phyloP scores from a whole-genome alignment of 2,888 invertebrate genomes.

The Digitonthophagus gazella region DNA sequence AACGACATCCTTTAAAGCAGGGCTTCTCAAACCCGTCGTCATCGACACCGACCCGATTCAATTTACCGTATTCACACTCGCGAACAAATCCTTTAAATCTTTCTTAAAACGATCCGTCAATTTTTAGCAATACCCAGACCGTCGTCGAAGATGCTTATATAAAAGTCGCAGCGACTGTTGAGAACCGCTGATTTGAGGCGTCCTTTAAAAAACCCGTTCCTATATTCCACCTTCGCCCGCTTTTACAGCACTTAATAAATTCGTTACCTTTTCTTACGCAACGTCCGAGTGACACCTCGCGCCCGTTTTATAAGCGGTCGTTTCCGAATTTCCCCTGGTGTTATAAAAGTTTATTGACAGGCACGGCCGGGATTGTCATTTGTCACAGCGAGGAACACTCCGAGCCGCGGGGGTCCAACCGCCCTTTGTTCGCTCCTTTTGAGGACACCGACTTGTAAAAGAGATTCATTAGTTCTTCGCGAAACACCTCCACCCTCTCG shows the following conservation, averaged over 20 bases:
- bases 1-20: slow-evolving; percentile 29
- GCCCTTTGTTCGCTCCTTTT: slow-evolving; percentile 45
- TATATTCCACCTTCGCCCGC: slow-evolving; percentile 1
- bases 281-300: neutral
- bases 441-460: slow-evolving; percentile 41
- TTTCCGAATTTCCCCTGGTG: slow-evolving; percentile 24
- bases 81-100: no score
- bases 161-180: neutral
- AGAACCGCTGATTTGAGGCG: neutral
- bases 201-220: slow-evolving; percentile 9
- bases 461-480: slow-evolving; percentile 23
- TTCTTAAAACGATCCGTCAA: no score
- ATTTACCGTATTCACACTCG: neutral
- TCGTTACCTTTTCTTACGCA: slow-evolving; percentile 1
- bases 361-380: slow-evolving; percentile 46
- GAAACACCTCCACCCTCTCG: slow-evolving; percentile 6
- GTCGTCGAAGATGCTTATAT: no score
- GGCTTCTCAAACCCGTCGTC: neutral
- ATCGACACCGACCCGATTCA: neutral
- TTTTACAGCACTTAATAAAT: slow-evolving; percentile 2
- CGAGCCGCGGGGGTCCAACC: slow-evolving; percentile 21
- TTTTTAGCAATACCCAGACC: no score
- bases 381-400: slow-evolving; percentile 39
- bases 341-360: slow-evolving; percentile 41
- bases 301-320: neutral